A percentile compares a stretch with the other conserved stretches of the same genome.
Evolutionary conservation across 2,888 invertebrate species (phyloP).

Genomic region (Cheiracanthium punctorium): DNA sequence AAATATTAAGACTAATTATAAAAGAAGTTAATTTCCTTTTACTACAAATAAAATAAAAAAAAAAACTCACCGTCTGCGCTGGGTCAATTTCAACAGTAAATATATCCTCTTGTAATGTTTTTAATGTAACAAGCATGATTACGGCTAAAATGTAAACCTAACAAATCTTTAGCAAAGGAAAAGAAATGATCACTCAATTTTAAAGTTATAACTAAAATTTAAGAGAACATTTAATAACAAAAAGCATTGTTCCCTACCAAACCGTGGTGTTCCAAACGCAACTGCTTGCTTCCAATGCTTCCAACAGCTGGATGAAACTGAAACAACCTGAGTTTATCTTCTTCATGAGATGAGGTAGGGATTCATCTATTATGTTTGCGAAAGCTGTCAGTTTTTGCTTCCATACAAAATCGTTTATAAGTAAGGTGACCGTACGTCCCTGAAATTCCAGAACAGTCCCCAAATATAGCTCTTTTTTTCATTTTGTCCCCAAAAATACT

Average conservation of each 20-base stretch:
- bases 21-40: too few species aligned
- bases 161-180: background rate
- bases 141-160: background rate
- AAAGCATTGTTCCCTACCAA: background rate
- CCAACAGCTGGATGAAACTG: background rate
- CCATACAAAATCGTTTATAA: too few species aligned
- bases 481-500: too few species aligned
- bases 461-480: too few species aligned
- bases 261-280: background rate
- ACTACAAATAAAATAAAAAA: slow-evolving; percentile 60
- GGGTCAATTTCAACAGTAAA: slow-evolving; percentile 92
- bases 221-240: background rate
- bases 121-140: slow-evolving; percentile 89
- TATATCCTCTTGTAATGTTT: slow-evolving; percentile 93
- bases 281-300: background rate
- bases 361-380: too few species aligned
- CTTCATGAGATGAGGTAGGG: too few species aligned
- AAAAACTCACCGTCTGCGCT: slow-evolving; percentile 83
- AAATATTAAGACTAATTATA: too few species aligned
- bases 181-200: too few species aligned
- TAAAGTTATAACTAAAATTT: background rate
- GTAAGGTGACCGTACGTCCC: too few species aligned
- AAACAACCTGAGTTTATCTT: background rate
- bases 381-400: too few species aligned
- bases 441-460: too few species aligned